A percentile compares a stretch with the other conserved stretches of the same genome.
Evolutionary conservation across 2,113 vertebrate species (phyloP).

Genomic region (Eleginops maclovinus): DNA sequence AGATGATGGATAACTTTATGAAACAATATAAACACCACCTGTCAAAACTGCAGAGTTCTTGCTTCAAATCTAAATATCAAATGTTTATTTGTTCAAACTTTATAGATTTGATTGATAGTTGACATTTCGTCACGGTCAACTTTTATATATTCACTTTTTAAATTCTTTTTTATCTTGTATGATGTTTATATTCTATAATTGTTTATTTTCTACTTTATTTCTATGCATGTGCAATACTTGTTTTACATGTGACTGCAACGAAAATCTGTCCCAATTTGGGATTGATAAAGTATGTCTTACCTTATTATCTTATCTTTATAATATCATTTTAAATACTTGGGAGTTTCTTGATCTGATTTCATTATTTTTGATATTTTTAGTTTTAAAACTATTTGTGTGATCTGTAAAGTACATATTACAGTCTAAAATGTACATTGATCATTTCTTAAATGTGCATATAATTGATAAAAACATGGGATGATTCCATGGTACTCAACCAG

Average conservation of each 20-base stretch:
- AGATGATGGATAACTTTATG: background rate
- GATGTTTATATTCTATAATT: too few relatives aligned
- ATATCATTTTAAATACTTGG: too few relatives aligned
- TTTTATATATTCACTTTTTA: too few relatives aligned
- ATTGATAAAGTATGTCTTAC: too few relatives aligned
- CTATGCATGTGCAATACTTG: too few relatives aligned
- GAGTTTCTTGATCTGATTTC: background rate
- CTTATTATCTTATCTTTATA: too few relatives aligned
- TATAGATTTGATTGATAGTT: too few relatives aligned
- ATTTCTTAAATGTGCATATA: background rate
- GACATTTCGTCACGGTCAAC: too few relatives aligned
- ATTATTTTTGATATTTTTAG: background rate
- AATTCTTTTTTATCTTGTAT: too few relatives aligned
- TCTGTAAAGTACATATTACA: background rate
- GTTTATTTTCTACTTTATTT: too few relatives aligned
- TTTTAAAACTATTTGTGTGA: background rate
- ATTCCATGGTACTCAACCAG: slow-evolving; percentile 38
- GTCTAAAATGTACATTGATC: background rate
- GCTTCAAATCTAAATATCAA: background rate
- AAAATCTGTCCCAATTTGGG: too few relatives aligned
- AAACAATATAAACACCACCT: background rate
- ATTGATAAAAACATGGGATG: slow-evolving; percentile 30
- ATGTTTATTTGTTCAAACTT: background rate
- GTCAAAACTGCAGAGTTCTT: background rate
- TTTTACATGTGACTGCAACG: too few relatives aligned